Conservation (phyloP, 2,797 vertebrate species). For the Prionace glauca region DNA sequence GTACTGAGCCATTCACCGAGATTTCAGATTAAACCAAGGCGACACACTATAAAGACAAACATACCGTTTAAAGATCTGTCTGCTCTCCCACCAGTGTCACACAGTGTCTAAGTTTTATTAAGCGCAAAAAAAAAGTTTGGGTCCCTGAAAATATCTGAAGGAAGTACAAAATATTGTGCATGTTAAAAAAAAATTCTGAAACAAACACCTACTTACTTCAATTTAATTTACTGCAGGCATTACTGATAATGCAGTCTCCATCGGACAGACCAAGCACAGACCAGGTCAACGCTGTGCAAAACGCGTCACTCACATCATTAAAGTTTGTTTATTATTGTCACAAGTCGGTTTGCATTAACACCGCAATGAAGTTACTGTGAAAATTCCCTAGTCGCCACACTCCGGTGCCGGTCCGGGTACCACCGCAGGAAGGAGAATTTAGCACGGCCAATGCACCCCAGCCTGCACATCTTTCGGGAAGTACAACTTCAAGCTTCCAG, state of each 20-base stretch:
- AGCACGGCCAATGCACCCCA: no score
- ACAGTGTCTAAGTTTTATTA: background rate
- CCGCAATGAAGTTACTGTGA: no score
- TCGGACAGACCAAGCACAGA: background rate
- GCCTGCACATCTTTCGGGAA: background rate
- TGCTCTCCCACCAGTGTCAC: no score
- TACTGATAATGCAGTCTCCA: background rate
- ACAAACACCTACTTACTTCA: background rate
- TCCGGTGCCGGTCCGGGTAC: no score
- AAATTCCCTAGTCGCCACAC: no score
- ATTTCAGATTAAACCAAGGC: background rate
- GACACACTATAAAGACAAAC: background rate
- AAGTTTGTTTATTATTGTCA: no score
- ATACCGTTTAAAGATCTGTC: background rate
- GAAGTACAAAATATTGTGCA: background rate
- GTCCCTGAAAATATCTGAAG: background rate
- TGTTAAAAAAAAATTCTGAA: background rate
- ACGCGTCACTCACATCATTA: background rate
- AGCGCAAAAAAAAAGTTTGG: background rate
- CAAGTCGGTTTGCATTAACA: no score
- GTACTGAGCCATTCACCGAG: background rate
- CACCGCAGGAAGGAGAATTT: no score
- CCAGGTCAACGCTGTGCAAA: background rate
- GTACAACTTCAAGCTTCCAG: background rate
- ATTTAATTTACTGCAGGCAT: background rate